A percentile compares a stretch with the other conserved stretches of the same genome.
Evolutionary conservation across 2,797 vertebrate genomes (phyloP).

Genomic region (Tympanoctomys barrerae): DNA sequence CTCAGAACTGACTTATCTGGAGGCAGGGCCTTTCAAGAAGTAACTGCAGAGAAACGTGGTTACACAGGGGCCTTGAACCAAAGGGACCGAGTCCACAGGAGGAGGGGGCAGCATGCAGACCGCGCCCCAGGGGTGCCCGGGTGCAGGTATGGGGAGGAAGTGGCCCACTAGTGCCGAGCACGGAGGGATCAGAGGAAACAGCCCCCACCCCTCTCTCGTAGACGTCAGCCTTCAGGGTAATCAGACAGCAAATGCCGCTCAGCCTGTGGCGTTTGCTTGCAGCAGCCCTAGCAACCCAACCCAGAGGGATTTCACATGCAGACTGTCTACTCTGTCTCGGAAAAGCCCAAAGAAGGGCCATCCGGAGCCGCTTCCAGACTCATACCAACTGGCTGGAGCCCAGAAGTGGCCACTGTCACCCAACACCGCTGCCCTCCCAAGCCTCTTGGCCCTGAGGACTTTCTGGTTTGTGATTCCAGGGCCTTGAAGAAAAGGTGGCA

Average conservation of each 20-base stretch:
- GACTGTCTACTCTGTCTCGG: not conserved
- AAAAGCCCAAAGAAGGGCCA: not conserved
- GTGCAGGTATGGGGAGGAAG: no score
- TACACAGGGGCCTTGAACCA: no score
- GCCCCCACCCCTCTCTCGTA: not conserved
- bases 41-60: not conserved
- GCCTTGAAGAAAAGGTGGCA: not conserved
- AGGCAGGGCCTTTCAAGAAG: not conserved
- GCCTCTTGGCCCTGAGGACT: not conserved
- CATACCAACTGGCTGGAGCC: not conserved
- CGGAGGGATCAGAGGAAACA: not conserved
- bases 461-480: not conserved
- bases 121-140: not conserved
- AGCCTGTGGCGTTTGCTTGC: no score
- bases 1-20: not conserved
- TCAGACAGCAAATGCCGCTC: not conserved
- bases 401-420: not conserved
- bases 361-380: no score
- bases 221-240: not conserved
- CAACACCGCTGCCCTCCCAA: no score
- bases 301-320: not conserved
- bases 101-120: no score
- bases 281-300: no score
- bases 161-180: not conserved
- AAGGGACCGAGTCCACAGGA: not conserved